Conservation (phyloP, 2,888 invertebrate species). For the Deilephila elpenor region DNA sequence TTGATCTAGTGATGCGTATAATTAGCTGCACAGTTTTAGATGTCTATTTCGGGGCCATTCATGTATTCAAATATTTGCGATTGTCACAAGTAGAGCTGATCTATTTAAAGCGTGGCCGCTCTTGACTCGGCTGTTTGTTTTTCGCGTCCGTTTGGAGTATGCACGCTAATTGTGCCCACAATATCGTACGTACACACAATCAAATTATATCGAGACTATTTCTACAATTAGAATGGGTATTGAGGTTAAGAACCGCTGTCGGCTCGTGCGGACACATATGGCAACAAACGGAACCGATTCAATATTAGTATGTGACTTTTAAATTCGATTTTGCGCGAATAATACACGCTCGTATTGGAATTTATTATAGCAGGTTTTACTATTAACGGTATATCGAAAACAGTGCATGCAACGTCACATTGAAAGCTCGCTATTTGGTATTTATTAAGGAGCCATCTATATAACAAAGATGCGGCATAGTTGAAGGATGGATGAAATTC, state of each 20-base stretch:
- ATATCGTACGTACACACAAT: constrained; percentile 49
- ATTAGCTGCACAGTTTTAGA: constrained; percentile 63
- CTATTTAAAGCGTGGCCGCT: constrained; percentile 64
- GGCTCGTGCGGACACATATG: constrained; percentile 4
- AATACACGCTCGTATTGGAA: constrained; percentile 17
- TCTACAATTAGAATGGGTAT: constrained; percentile 31
- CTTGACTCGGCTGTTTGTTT: constrained; percentile 63
- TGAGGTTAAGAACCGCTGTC: constrained; percentile 28
- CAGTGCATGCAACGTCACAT: background rate
- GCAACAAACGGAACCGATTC: constrained; percentile 24
- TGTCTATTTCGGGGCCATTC: constrained; percentile 66
- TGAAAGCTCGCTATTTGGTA: background rate
- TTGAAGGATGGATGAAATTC: background rate
- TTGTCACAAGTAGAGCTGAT: constrained; percentile 50
- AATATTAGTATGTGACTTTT: constrained; percentile 26
- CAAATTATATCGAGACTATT: constrained; percentile 42
- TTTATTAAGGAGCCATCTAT: background rate
- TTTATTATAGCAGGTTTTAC: constrained; percentile 12
- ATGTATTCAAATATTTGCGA: constrained; percentile 45
- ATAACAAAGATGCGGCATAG: no score
- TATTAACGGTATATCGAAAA: constrained; percentile 5
- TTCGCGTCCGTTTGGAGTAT: constrained; percentile 55
- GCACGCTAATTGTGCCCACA: constrained; percentile 58
- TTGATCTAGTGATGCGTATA: constrained; percentile 55
- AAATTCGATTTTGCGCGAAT: constrained; percentile 23